A percentile compares a stretch with the other conserved stretches of the same genome.
Evolutionary conservation across 2,888 invertebrate species (phyloP).

Genomic region (Calameuta pallipes): DNA sequence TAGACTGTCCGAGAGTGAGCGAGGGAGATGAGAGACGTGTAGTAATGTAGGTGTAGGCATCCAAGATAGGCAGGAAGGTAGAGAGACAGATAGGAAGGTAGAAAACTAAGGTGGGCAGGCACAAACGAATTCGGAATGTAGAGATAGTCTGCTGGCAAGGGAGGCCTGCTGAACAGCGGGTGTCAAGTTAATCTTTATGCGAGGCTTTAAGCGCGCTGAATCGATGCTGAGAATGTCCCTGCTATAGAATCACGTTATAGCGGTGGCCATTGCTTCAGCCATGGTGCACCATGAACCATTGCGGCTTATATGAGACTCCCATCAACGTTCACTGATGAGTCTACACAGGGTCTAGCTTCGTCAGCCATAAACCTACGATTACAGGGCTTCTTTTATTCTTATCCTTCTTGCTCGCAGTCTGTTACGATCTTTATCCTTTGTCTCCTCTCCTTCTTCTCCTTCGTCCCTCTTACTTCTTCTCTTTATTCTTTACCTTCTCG

Average conservation of each 20-base stretch:
- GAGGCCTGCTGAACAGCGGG: background rate
- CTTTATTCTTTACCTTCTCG: background rate
- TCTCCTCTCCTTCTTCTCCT: background rate
- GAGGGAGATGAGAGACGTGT: background rate
- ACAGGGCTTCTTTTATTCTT: background rate
- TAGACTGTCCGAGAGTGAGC: background rate
- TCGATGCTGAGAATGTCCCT: background rate
- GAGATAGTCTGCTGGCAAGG: background rate
- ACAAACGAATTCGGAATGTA: background rate
- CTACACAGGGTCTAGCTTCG: background rate
- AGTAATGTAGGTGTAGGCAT: background rate
- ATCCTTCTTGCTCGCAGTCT: background rate
- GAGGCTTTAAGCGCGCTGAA: background rate
- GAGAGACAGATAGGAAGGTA: background rate
- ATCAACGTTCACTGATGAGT: background rate
- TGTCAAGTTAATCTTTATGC: background rate
- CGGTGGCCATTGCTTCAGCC: background rate
- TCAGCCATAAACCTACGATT: background rate
- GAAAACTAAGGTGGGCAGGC: background rate
- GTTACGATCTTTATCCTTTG: background rate
- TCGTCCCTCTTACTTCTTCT: background rate
- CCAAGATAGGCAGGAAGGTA: background rate
- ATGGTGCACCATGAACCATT: background rate
- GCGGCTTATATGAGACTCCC: background rate
- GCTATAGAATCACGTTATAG: background rate